These are phyloP conservation scores for Pediacus dermestoides DNA, from an alignment of 2,888 invertebrate genomes.

Conservation along the genomic window DNA sequence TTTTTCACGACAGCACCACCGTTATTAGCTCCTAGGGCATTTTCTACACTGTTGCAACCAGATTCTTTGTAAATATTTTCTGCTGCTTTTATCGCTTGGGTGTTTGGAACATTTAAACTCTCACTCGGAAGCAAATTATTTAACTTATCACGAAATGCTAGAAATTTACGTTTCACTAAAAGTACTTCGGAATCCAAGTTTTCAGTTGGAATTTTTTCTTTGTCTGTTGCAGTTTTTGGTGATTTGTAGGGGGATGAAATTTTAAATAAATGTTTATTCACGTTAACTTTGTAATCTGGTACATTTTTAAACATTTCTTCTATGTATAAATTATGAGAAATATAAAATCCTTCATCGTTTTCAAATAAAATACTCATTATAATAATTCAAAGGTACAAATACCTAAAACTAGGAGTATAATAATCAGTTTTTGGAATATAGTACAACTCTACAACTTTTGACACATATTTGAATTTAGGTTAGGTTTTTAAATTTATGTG, in stretches of 20 bases:
- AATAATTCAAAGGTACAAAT: conserved; percentile 1
- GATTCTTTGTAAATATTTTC: conserved; percentile 27
- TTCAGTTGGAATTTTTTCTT: conserved; percentile 16
- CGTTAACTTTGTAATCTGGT: conserved; percentile 24
- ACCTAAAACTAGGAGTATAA: no score
- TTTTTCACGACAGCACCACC: conserved; percentile 52
- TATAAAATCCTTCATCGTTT: conserved; percentile 47
- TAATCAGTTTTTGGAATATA: no score
- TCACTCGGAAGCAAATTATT: no score
- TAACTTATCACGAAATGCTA: no score
- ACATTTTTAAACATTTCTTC: conserved; percentile 48
- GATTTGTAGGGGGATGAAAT: conserved; percentile 49
- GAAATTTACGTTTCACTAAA: conserved; percentile 19
- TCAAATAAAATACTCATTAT: conserved; percentile 31
- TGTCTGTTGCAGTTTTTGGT: conserved; percentile 16
- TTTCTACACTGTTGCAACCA: conserved; percentile 19
- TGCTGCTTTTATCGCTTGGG: conserved; percentile 29
- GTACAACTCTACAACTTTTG: no score
- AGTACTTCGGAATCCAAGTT: conserved; percentile 19
- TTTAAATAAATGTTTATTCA: conserved; percentile 50
- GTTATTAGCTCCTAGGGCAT: conserved; percentile 55
- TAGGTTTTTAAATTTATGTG: no score
- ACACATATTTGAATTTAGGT: no score
- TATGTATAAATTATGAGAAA: conserved; percentile 53
- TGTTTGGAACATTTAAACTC: conserved; percentile 9